Conservation (phyloP, 2,113 vertebrate species). For the Chlorodrepanis virens region DNA sequence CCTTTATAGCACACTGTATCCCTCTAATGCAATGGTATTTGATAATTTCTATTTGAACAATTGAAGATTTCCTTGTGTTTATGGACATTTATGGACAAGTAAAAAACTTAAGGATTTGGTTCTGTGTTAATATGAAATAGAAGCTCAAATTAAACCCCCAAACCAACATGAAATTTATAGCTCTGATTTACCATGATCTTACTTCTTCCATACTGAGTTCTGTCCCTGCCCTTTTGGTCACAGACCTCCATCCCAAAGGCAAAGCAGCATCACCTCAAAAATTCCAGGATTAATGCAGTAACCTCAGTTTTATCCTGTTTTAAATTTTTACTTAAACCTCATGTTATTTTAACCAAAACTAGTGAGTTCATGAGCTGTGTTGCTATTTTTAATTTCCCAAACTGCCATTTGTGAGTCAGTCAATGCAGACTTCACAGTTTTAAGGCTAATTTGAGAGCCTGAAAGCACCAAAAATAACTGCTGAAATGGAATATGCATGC, state of each 20-base stretch:
- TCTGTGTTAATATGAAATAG: neutral
- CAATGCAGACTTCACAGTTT: neutral
- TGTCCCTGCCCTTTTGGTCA: neutral
- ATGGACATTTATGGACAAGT: neutral
- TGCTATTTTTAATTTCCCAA: neutral
- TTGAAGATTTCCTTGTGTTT: neutral
- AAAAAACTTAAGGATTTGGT: neutral
- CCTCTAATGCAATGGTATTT: neutral
- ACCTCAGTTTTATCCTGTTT: neutral
- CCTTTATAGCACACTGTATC: neutral
- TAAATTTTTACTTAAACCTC: neutral
- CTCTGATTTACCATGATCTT: neutral
- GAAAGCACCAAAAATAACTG: slow-evolving; percentile 30
- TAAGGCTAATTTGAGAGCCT: slow-evolving; percentile 23
- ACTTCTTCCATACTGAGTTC: neutral
- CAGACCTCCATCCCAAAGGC: neutral
- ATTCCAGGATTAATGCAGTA: neutral
- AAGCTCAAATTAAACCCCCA: neutral
- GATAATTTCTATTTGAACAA: neutral
- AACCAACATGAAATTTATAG: neutral
- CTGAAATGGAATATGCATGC: neutral
- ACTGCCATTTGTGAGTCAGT: neutral
- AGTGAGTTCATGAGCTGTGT: neutral
- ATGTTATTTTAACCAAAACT: neutral
- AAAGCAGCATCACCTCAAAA: neutral